Evolutionary conservation across 37 sponge, comb jelly and placozoan species (phyloP).

Genomic region (Aplysina aerophoba): DNA sequence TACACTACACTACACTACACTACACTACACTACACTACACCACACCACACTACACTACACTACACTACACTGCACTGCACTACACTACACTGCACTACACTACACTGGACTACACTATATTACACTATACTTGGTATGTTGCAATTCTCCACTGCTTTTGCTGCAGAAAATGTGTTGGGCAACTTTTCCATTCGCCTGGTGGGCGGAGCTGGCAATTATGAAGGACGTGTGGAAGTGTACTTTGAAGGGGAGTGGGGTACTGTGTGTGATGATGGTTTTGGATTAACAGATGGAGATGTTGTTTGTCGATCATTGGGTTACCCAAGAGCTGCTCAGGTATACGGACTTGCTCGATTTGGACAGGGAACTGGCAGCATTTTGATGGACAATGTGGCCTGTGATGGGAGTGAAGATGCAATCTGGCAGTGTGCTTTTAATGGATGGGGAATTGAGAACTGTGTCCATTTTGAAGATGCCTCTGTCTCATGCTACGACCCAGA

Average conservation of each 20-base stretch:
- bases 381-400: slow-evolving; percentile 44
- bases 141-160: neutral
- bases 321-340: neutral
- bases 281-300: slow-evolving; percentile 17
- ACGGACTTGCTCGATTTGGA: slow-evolving; percentile 31
- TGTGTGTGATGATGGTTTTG: slow-evolving; percentile 36
- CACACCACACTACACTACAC: no score
- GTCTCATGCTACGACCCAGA: slow-evolving; percentile 26
- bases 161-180: neutral
- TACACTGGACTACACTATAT: no score
- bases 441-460: slow-evolving; percentile 22
- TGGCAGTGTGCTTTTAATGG: slow-evolving; percentile 40
- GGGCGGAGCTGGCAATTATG: neutral
- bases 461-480: slow-evolving; percentile 21
- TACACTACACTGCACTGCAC: no score
- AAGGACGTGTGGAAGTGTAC: slow-evolving; percentile 36
- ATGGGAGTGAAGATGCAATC: slow-evolving; percentile 23
- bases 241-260: slow-evolving; percentile 34
- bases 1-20: no score
- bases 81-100: no score
- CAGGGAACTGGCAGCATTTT: slow-evolving; percentile 6
- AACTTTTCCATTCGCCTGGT: slow-evolving; percentile 1
- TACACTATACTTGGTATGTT: no score
- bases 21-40: no score
- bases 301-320: slow-evolving; percentile 22